Conservation (phyloP, 2,888 invertebrate species). For the Heliconius sara region DNA sequence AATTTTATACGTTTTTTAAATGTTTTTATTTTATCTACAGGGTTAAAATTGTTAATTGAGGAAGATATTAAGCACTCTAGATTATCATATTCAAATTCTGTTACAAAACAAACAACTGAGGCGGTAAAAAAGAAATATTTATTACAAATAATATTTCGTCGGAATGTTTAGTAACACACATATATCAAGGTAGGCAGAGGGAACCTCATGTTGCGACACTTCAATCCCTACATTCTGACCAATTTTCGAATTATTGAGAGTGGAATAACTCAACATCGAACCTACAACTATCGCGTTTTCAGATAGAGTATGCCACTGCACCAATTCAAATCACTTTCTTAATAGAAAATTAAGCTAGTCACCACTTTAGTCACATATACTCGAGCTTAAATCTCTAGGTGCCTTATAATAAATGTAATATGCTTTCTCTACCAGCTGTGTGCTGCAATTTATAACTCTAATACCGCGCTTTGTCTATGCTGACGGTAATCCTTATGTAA, state of each 20-base stretch:
- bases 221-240: not conserved
- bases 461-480: constrained; percentile 15
- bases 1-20: no score
- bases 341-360: not conserved
- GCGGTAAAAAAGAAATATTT: no score
- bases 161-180: no score
- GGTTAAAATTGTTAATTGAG: no score
- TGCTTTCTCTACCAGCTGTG: not conserved
- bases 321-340: no score
- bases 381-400: not conserved
- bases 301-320: not conserved
- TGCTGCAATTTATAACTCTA: constrained; percentile 1
- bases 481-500: not conserved
- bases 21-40: no score
- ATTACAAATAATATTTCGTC: no score
- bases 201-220: not conserved
- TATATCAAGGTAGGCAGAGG: not conserved
- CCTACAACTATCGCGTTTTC: not conserved
- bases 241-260: not conserved
- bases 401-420: not conserved
- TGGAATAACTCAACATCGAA: not conserved
- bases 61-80: no score
- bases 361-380: not conserved
- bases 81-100: no score
- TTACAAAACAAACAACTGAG: no score